Evolutionary conservation across 1,140 invertebrate species (phyloP).

Genomic region (Daktulosphaira vitifoliae): DNA sequence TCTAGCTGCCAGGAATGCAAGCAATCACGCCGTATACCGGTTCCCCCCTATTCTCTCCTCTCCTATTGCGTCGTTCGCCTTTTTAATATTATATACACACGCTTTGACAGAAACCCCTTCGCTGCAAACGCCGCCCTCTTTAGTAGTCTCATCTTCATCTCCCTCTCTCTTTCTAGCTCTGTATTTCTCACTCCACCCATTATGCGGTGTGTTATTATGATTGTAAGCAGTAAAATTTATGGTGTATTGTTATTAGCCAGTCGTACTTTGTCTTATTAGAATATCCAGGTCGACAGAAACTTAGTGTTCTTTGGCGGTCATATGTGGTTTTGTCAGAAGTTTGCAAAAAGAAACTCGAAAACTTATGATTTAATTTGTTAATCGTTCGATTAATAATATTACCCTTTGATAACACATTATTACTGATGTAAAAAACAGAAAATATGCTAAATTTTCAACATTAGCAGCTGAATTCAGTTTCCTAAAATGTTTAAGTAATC

Average conservation of each 20-base stretch:
- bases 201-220: conserved; percentile 11
- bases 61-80: conserved; percentile 6
- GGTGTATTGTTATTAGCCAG: conserved; percentile 30
- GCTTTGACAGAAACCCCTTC: neutral
- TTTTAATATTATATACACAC: conserved; percentile 18
- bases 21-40: conserved; percentile 27
- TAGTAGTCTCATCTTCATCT: neutral
- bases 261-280: conserved; percentile 32
- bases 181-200: neutral
- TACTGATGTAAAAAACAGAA: too few relatives aligned
- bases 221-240: conserved; percentile 30
- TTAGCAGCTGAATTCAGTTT: too few relatives aligned
- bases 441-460: too few relatives aligned
- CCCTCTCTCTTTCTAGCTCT: neutral
- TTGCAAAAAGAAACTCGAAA: conserved; percentile 26
- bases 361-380: too few relatives aligned
- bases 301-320: conserved; percentile 3
- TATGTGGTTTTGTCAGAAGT: conserved; percentile 1
- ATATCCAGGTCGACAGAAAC: conserved; percentile 23
- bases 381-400: too few relatives aligned
- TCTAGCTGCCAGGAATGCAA: conserved; percentile 28
- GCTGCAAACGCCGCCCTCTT: neutral
- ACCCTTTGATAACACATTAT: too few relatives aligned
- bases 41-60: conserved; percentile 1
- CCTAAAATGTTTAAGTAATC: too few relatives aligned